Percentiles rank a stretch among this genome's conserved stretches.
Conservation (phyloP, 2,888 invertebrate species). For the Scrobipalpa costella region DNA sequence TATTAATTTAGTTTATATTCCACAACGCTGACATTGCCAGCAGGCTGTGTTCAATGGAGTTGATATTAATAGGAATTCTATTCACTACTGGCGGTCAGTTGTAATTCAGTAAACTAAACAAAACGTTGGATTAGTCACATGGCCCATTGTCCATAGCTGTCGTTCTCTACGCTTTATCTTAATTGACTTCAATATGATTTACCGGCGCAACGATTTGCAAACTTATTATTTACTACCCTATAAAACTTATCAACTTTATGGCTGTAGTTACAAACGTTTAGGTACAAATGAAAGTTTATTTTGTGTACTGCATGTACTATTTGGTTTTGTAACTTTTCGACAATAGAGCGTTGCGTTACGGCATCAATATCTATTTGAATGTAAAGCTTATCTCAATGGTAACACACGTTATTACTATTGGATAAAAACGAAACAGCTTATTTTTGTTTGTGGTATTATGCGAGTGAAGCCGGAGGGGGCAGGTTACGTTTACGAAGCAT, state of each 20-base stretch:
- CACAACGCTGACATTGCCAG: constrained; percentile 11
- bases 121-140: constrained; percentile 75
- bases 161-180: constrained; percentile 74
- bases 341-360: background rate
- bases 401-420: too few relatives aligned
- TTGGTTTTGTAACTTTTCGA: constrained; percentile 21
- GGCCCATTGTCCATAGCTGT: constrained; percentile 72
- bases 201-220: constrained; percentile 58
- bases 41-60: constrained; percentile 29
- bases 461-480: constrained; percentile 65
- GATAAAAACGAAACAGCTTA: too few relatives aligned
- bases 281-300: constrained; percentile 41
- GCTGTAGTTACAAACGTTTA: constrained; percentile 37
- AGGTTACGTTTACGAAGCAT: too few relatives aligned
- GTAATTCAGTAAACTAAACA: constrained; percentile 73
- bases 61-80: constrained; percentile 57
- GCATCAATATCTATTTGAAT: background rate
- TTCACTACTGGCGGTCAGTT: constrained; percentile 52
- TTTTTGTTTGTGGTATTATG: too few relatives aligned
- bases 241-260: constrained; percentile 30
- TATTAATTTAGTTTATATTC: background rate
- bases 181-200: constrained; percentile 79
- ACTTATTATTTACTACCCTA: constrained; percentile 43
- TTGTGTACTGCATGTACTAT: constrained; percentile 33
- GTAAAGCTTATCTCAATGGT: too few relatives aligned